Base-by-base conservation (phyloP, 2,113 vertebrate genomes). In the Bolborhynchus lineola region DNA sequence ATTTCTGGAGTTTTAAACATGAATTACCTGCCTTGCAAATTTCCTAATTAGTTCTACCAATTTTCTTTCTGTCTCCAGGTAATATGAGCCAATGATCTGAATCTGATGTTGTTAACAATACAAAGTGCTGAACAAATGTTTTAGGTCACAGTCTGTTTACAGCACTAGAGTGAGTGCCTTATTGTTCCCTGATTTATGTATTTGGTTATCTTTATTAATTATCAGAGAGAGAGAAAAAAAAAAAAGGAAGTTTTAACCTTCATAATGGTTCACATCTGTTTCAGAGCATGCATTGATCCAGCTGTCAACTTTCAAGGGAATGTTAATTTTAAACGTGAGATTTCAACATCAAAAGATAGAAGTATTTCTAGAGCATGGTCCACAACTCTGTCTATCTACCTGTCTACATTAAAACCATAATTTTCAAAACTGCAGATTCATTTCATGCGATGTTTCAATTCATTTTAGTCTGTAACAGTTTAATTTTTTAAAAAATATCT, bases 81-180 rank as follows among this genome's bases (percentile, higher is more conserved):
- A 97, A 94, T 94, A 94, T 95, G 76, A 97, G 59, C 88, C 95
- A 97, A 93, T 96, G 97, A 97, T 95, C 95, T 97, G 97, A 91
- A 94, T 96, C 96, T 92, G 95, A 97, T 93, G 84, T 78, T 96
- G 82, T 94, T 97, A 97, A 96, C 86, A 82, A 93, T 96, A 95
- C 21, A 82, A 72, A 97, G 71, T 65, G 67, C 84, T 93, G 93
- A 96, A 97, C 88, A 97, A 97, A 97, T 96, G 92, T 97, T 97
- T 95, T 90, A 96, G 92, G 89, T 91, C 95, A 97, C 92, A 95
- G 80, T 87, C 92, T 96, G 88, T 93, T 97, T 96, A 95, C 41
- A 92, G n/a, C 37, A 86, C 37, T 46, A 83, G 52, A 86, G 83
- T 86, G 42, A 93, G 26, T 63, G 41, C 25, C 88, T 90, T 94